These are phyloP conservation scores for Dromiciops gliroides DNA, from an alignment of 2,113 vertebrate genomes.

Conservation along the genomic window DNA sequence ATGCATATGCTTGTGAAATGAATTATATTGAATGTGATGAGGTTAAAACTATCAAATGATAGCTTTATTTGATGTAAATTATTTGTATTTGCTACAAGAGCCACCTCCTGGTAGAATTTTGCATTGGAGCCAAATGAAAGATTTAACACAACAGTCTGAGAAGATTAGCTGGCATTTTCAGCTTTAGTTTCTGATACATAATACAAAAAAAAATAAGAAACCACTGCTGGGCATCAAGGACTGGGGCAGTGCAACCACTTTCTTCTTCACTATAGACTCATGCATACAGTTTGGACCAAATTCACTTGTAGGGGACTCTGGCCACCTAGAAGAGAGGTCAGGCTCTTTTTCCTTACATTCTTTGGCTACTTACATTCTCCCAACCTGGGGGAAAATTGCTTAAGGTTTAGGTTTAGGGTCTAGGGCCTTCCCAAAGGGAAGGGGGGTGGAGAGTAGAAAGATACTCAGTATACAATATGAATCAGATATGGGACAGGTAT, in stretches of 20 bases:
- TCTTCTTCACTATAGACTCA: background rate
- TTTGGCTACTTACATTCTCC: background rate
- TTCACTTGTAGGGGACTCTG: background rate
- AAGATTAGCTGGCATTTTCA: conserved; percentile 30
- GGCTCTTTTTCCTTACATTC: background rate
- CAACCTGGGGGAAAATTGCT: background rate
- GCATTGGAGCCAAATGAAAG: conserved; percentile 36
- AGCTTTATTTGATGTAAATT: conserved; percentile 37
- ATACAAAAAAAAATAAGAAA: background rate
- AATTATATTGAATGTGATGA: background rate
- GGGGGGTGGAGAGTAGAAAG: background rate
- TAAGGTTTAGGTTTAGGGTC: background rate
- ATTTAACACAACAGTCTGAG: conserved; percentile 20
- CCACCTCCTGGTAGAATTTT: conserved; percentile 65
- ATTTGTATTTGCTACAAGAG: conserved; percentile 62
- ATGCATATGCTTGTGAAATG: background rate
- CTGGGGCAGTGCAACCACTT: background rate
- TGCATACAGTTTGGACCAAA: background rate
- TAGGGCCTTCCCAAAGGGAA: background rate
- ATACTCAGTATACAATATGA: background rate
- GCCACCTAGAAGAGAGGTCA: background rate
- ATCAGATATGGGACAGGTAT: background rate
- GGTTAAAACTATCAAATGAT: background rate
- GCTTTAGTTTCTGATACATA: conserved; percentile 9
- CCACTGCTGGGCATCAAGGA: background rate